Base-by-base conservation (phyloP, 2,797 vertebrate species). In the Melanotaenia parkinsoni region DNA sequence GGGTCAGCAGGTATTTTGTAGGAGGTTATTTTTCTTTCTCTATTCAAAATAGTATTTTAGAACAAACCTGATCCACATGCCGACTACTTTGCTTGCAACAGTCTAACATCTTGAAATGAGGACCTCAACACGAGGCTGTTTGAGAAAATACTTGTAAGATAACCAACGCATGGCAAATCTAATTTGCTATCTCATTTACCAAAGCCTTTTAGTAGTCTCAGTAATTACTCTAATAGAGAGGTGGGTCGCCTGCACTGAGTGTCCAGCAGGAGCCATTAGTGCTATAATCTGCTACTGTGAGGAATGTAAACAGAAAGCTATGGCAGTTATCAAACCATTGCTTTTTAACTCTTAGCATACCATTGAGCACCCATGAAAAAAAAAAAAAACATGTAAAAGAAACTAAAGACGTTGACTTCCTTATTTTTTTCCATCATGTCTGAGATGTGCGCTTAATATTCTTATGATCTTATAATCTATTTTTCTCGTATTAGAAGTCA, bases 261-360 rank as follows among this genome's bases (percentile, higher is more conserved):
- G 33, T 74, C 61, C 83, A 76, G 64, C 56, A 71, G 47, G 66
- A 75, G 58, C 77, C 59, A 77, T 81, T 83, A 76, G 58, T 58
- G 56, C 63, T 72, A 20, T 65, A 67, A 85, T 76, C 76, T 72
- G 54, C 32, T 68, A 71, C 72, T 59, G 54, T 51, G 59, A 59
- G 26, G 54, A 77, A 78, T 63, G 40, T 70, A 73, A 83, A 79
- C 58, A 76, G 26, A 47, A 72, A 83, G 22, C 32, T 67, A 26
- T 24, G 33, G 81, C 40, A 5, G 45, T 43, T 62, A 76, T 67
- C 66, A 76, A 74, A 73, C 43, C 22, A 30, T 30, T 13, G 13
- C 45, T 6, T 26, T n/a, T 58, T 67, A 73, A 67, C 35, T 28
- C 22, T 67, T 40, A 30, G 20, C 24, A 50, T 18, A 54, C 10